These are phyloP conservation scores for Climacteris rufus DNA, from an alignment of 2,113 vertebrate genomes.

Conservation along the genomic window DNA sequence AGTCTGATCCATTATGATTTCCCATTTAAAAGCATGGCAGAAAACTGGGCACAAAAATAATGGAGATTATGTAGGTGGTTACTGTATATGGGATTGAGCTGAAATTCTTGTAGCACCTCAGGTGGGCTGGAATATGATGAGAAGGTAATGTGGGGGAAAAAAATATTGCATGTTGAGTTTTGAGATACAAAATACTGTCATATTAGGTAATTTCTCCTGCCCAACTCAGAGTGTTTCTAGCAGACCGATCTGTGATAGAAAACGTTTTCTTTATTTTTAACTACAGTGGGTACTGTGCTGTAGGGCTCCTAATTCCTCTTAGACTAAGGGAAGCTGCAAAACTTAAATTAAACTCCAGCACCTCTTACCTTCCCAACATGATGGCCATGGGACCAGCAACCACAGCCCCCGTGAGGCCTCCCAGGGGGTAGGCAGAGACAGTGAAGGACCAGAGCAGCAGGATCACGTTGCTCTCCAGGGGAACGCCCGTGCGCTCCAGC, in stretches of 20 bases:
- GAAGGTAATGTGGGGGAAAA: neutral
- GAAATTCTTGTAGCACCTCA: neutral
- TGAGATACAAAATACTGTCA: neutral
- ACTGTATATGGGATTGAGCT: neutral
- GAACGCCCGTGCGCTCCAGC: constrained; percentile 69
- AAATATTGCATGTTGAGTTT: fast-evolving
- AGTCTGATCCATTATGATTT: neutral
- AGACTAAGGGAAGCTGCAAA: neutral
- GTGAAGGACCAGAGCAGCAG: constrained; percentile 88
- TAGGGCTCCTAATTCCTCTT: neutral
- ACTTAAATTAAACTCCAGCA: neutral
- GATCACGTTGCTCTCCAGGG: constrained; percentile 71
- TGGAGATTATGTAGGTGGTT: neutral
- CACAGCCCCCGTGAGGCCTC: constrained; percentile 81
- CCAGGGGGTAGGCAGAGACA: constrained; percentile 84
- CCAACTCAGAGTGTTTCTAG: neutral
- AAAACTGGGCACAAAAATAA: neutral
- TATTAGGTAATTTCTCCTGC: neutral
- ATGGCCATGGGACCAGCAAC: constrained; percentile 86
- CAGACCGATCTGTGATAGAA: neutral
- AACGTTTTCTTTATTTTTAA: neutral
- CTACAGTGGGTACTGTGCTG: neutral
- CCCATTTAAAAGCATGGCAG: neutral
- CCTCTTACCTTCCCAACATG: constrained; percentile 80
- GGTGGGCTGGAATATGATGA: neutral